Evolutionary conservation across 2,113 vertebrate species (phyloP).

Genomic region (Micronisus gabar): DNA sequence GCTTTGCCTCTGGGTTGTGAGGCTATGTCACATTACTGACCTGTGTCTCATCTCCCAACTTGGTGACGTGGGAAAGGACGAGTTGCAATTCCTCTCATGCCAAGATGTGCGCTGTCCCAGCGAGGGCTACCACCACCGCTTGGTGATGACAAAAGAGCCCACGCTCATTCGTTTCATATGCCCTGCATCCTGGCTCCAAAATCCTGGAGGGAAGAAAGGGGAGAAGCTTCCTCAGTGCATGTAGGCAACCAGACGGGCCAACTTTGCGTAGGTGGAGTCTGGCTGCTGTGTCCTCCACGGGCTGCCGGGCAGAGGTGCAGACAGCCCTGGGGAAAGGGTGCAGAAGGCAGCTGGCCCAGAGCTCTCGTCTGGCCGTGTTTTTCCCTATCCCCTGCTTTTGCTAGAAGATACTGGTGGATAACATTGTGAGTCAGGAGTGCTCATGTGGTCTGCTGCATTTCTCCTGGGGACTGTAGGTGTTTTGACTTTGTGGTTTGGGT

Average conservation of each 20-base stretch:
- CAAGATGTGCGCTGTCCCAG: not conserved
- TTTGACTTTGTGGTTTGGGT: not conserved
- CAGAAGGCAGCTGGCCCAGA: not conserved
- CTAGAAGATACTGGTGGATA: not conserved
- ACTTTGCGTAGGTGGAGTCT: not conserved
- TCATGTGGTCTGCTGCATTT: not conserved
- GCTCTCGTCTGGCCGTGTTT: not conserved
- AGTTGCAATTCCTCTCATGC: not conserved
- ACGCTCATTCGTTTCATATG: not conserved
- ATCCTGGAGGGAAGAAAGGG: not conserved
- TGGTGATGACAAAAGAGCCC: rapidly evolving
- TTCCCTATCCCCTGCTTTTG: not conserved
- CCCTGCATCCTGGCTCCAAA: not conserved
- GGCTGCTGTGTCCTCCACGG: not conserved
- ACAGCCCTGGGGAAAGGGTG: slow-evolving; percentile 8
- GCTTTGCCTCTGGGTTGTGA: not conserved
- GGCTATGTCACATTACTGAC: not conserved
- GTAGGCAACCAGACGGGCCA: not conserved
- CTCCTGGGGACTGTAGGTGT: not conserved
- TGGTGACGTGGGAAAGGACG: not conserved
- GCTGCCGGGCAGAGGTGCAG: not conserved
- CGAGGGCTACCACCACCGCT: rapidly evolving
- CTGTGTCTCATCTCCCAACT: not conserved
- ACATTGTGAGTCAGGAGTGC: not conserved
- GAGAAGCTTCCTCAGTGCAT: not conserved